Base-by-base conservation (phyloP, 2,888 invertebrate genomes). In the Plagiodera versicolora region DNA sequence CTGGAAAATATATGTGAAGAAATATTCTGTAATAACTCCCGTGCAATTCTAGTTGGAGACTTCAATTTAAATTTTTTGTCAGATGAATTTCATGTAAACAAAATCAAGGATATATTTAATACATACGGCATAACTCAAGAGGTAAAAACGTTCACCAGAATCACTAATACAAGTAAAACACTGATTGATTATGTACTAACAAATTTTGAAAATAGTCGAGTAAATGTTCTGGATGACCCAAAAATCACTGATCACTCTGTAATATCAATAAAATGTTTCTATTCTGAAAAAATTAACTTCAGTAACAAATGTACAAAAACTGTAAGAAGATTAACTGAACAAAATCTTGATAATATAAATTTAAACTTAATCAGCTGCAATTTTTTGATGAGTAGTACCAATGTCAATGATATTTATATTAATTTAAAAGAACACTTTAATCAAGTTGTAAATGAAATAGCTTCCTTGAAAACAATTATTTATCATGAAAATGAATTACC, bases 1-100 rank as follows among this genome's bases (percentile, higher is more conserved):
- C 28, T 58, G 52, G 51, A 52, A 39, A 52, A 52, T 52, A 52
- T 58, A 18, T 58, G 58, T 58, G 52, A 51, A 39, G 58, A 51
- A 47, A 30, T 53, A 14, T 52, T 58, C 44, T 45, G 52, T 52
- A 52, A 52, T 6, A 58, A 58, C 28, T 17, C 17, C 10, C 51
- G 58, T 19, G 30, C 30, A 45, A 17, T 58, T 6, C 46, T 49
- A 28, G 49, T 49, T 49, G 28, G 24, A 45, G 45, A 32, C 11
- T 32, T 32, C 32, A 32, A 32, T 32, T 32, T 32, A 11, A 32
- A 32, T 32, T 32, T 32, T 11, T 32, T 32, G 32, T 32, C 32
- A 5, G 32, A 11, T 32, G 32, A 32, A 32, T 32, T 32, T 32
- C 16, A 45, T n/a, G 45, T 16, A n/a, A 45, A 45, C 45, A 45